Conservation (phyloP, 1,140 invertebrate genomes). For the Antheraea mylitta region DNA sequence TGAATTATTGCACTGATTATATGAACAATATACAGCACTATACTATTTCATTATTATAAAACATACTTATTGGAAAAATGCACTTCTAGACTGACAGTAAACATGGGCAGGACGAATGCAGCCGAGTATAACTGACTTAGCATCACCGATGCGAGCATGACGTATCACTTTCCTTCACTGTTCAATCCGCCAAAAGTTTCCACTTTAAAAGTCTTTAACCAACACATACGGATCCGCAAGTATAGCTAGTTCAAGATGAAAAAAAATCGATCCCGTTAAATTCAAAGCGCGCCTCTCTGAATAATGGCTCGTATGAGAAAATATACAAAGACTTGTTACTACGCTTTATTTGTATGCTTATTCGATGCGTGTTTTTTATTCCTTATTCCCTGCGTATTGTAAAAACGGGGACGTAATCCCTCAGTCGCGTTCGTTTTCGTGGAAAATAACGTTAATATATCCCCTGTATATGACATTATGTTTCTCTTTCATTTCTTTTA, state of each 20-base stretch:
- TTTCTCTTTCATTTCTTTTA: neutral
- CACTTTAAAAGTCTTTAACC: neutral
- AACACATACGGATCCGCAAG: neutral
- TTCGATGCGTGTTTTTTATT: too few relatives aligned
- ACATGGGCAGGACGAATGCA: too few relatives aligned
- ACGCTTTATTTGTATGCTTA: slow-evolving; percentile 34
- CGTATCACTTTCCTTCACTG: too few relatives aligned
- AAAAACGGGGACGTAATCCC: slow-evolving; percentile 29
- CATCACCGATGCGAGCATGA: too few relatives aligned
- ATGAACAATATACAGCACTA: too few relatives aligned
- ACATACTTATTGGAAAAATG: too few relatives aligned
- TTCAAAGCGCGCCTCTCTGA: slow-evolving; percentile 43
- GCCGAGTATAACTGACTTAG: too few relatives aligned
- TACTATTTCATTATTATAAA: too few relatives aligned
- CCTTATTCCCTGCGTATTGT: slow-evolving; percentile 9
- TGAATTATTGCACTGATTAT: too few relatives aligned
- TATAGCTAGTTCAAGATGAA: slow-evolving; percentile 6
- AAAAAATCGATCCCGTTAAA: slow-evolving; percentile 55
- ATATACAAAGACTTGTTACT: slow-evolving; percentile 54
- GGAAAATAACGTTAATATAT: slow-evolving; percentile 2
- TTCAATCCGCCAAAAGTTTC: neutral
- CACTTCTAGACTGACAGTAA: too few relatives aligned
- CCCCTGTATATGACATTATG: neutral
- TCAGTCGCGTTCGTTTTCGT: neutral
- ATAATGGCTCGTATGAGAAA: slow-evolving; percentile 47